Base-by-base conservation (phyloP, 1,140 invertebrate species). In the Magallana gigas region DNA sequence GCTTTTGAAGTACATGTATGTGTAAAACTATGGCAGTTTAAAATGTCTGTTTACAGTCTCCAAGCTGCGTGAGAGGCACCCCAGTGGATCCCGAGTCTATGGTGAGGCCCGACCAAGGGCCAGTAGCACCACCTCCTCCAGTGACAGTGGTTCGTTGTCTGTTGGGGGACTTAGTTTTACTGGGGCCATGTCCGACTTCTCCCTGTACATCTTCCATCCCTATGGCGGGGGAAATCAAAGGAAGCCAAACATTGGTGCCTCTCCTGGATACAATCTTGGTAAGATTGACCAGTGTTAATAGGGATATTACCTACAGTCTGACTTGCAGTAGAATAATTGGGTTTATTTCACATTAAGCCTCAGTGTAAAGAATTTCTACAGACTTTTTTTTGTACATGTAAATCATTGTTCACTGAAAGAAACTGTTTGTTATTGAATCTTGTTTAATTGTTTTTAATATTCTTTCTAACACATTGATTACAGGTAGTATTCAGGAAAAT, bases 141-240 rank as follows among this genome's bases (percentile, higher is more conserved):
- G 88, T 82, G 86, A 88, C 48, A 85, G 86, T 14, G 82, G 84
- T 23, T 88, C 84, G 8, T 84, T 91, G 81, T 91, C 89, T 0
- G 97, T 97, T 87, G 98, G 98, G 60, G 98, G 98, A 6, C 95
- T 98, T 0, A 99, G 98, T 94, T 97, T 99, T 0, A 99, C 98
- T 0, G 98, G 98, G 5, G 98, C 98, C 92, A 95, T 99, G 84
- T 97, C 98, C 0, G 98, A 99, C 94, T 99, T 99, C 94, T 99
- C 98, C 1, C 97, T 99, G 1, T 99, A 98, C 94, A 98, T 99
- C 89, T 99, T 99, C 95, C 98, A 99, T 96, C 98, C 98, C 0
- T 99, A 99, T 94, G 98, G 98, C 4, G 94, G 92, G 1, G 91
- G 92, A 36, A 92, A 91, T 14, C 92, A 93, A 85, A 92, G 92